Evolutionary conservation across 2,113 vertebrate genomes (phyloP).

Genomic region (Pithys albifrons): DNA sequence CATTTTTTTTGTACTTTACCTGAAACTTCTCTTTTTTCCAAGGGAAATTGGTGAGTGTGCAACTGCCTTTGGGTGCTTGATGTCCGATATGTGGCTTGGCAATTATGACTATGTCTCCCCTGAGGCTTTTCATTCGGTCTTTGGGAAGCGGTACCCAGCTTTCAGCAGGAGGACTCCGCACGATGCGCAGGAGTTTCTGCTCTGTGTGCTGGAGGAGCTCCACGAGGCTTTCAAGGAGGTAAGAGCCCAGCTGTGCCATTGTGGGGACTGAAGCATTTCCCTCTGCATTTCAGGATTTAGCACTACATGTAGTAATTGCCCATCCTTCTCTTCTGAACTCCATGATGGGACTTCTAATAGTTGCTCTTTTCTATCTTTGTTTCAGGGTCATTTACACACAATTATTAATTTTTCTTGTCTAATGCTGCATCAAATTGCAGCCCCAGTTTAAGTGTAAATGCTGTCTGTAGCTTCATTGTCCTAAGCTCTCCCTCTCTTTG

Average conservation of each 20-base stretch:
- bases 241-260: neutral
- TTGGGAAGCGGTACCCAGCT: conserved; percentile 73
- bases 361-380: neutral
- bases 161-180: conserved; percentile 81
- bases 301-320: neutral
- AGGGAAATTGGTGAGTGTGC: conserved; percentile 66
- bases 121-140: conserved; percentile 63
- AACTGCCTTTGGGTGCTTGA: conserved; percentile 74
- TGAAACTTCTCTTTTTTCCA: neutral
- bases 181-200: conserved; percentile 86
- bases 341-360: neutral
- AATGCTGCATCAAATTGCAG: neutral
- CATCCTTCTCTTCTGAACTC: neutral
- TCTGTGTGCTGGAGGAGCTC: conserved; percentile 82
- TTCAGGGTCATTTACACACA: neutral
- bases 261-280: neutral
- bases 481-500: neutral
- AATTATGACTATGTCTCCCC: conserved; percentile 74
- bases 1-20: neutral
- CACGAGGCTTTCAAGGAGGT: conserved; percentile 84
- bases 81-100: conserved; percentile 83
- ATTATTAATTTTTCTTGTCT: neutral
- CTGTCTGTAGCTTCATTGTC: neutral
- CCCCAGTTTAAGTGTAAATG: neutral
- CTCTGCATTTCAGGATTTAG: neutral